These are phyloP conservation scores for Melanotaenia duboulayi DNA, from an alignment of 2,113 vertebrate genomes.

Conservation along the genomic window DNA sequence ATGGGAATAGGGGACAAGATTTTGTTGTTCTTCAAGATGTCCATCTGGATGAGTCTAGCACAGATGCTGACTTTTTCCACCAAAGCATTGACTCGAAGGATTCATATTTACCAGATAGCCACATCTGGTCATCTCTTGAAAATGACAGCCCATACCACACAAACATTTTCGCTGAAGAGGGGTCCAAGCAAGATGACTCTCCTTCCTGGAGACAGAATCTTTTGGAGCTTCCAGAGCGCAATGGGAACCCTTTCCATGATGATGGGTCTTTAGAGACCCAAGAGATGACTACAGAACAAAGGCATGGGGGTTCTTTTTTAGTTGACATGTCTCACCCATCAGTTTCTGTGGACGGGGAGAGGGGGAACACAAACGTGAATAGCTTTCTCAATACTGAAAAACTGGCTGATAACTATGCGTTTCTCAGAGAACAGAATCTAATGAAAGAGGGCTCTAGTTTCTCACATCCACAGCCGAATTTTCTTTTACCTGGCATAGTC, in stretches of 20 bases:
- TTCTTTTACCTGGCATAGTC: slow-evolving; percentile 65
- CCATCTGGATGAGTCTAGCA: slow-evolving; percentile 88
- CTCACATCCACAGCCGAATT: slow-evolving; percentile 69
- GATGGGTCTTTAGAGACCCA: slow-evolving; percentile 48
- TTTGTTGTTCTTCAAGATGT: slow-evolving; percentile 84
- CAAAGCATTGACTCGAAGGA: slow-evolving; percentile 87
- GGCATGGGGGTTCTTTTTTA: slow-evolving; percentile 74
- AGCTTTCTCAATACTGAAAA: slow-evolving; percentile 82
- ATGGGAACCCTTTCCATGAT: slow-evolving; percentile 74
- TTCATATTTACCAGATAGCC: slow-evolving; percentile 83
- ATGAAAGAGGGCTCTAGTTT: slow-evolving; percentile 79
- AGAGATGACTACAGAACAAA: slow-evolving; percentile 36
- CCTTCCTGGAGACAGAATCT: slow-evolving; percentile 76
- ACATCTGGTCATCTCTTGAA: slow-evolving; percentile 80
- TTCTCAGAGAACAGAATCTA: slow-evolving; percentile 90
- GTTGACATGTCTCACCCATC: slow-evolving; percentile 65
- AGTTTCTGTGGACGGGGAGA: slow-evolving; percentile 45
- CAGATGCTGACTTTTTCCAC: slow-evolving; percentile 90
- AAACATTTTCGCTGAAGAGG: slow-evolving; percentile 85
- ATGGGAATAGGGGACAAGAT: slow-evolving; percentile 79
- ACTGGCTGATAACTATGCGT: slow-evolving; percentile 89
- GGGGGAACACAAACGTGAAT: slow-evolving; percentile 62
- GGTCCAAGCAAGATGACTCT: slow-evolving; percentile 80
- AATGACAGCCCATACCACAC: slow-evolving; percentile 89
- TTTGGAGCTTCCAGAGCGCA: slow-evolving; percentile 85